Evolutionary conservation across 2,888 invertebrate species (phyloP), one percentile per base, ranked within the genome.

Genomic region (Torymus aiolomorphi): DNA sequence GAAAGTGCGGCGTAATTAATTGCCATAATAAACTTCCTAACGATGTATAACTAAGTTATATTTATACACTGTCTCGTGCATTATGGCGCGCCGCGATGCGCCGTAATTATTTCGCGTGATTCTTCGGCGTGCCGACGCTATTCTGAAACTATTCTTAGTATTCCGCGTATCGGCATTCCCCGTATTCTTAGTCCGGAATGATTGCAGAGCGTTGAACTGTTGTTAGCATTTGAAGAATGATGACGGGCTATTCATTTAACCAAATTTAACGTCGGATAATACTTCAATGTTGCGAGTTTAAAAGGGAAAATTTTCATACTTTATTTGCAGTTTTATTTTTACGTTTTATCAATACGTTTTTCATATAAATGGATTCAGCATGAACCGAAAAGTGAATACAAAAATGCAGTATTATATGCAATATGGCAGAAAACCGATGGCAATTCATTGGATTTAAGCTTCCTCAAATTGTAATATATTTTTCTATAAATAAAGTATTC

Each of bases 191-290:
- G 80, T 72, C 51, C 76, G 63, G 62, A 66, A 76, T 80, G 80
- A 80, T 80, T 80, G 80, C 66, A 63, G 80, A 80, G 76, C 80
- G 80, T 80, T 80, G 80, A 80, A 80, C 80, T 24, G 80, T 76
- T 76, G 67, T 80, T 80, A 78, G 61, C 49, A 57, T 74, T 79
- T 74, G 78, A 79, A 69, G 73, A 73, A 69, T 69, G 62, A 69
- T 69, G 62, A 24, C 52, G 62, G 24, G 18, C 12, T 10, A 72
- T 78, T 66, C 57, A 13, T 57, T 57, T 57, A 57, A 71, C 13
- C 31, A 16, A 31, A 31, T 59, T 76, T 62, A 67, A 76, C 52
- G 24, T 0, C 13, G 10, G 8, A 16, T 56, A 59, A 4, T 31
- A 1, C 20, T 56, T 56, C 31, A 69, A 56, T 69, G 24, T 31